A percentile compares a stretch with the other conserved stretches of the same genome.
Conservation (phyloP, 2,888 invertebrate species). For the Phorcus lineatus region DNA sequence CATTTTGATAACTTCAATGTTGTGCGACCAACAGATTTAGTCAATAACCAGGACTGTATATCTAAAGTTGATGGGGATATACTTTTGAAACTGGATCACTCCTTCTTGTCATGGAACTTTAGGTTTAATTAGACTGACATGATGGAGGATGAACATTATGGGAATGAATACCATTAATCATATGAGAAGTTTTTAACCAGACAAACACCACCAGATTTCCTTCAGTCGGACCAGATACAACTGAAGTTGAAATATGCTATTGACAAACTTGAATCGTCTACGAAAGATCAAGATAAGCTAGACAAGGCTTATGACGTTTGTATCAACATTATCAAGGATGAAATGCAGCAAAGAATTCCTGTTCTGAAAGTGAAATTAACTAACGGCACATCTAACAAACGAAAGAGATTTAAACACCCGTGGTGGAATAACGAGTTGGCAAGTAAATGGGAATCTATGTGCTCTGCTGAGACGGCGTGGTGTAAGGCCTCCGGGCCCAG, state of each 20-base stretch:
- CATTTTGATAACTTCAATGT: background rate
- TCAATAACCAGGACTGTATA: background rate
- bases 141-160: background rate
- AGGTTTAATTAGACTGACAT: too few species aligned
- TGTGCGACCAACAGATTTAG: too few species aligned
- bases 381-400: too few species aligned
- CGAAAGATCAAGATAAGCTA: background rate
- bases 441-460: background rate
- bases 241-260: background rate
- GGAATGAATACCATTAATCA: background rate
- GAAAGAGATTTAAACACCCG: background rate
- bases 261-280: background rate
- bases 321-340: too few species aligned
- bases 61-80: too few species aligned
- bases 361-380: too few species aligned
- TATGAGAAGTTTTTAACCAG: background rate
- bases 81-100: background rate
- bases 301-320: too few species aligned
- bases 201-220: background rate
- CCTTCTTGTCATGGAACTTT: background rate
- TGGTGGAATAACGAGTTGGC: too few species aligned
- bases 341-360: too few species aligned
- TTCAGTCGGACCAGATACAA: background rate
- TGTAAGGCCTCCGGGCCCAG: too few species aligned
- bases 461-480: too few species aligned